These are phyloP conservation scores for Timandra comae DNA, from an alignment of 2,888 invertebrate genomes.

Conservation along the genomic window DNA sequence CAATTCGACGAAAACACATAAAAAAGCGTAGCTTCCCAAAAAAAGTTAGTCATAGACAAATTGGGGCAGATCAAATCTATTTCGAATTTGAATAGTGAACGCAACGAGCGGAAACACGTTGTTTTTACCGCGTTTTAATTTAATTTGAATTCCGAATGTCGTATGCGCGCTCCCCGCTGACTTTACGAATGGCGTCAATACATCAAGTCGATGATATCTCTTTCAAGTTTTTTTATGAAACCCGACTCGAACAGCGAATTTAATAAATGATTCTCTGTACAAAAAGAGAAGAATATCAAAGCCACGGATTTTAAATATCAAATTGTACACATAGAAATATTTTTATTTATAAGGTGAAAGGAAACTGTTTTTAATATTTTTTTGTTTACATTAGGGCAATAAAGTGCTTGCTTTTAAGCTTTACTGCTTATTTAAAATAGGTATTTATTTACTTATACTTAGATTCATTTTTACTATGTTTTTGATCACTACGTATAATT, in stretches of 20 bases:
- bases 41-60: conserved; percentile 63
- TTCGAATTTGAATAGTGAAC: conserved; percentile 56
- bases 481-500: too few species aligned
- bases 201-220: conserved; percentile 75
- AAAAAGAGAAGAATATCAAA: not conserved
- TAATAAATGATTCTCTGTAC: conserved; percentile 34
- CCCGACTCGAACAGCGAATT: conserved; percentile 56
- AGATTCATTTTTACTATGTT: too few species aligned
- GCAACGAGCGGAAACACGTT: conserved; percentile 60
- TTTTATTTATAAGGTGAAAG: too few species aligned
- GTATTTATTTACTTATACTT: too few species aligned
- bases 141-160: conserved; percentile 71
- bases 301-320: not conserved
- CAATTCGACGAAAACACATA: too few species aligned
- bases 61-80: conserved; percentile 69
- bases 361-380: too few species aligned
- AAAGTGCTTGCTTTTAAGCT: too few species aligned
- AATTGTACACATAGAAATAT: too few species aligned
- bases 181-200: conserved; percentile 71
- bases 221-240: conserved; percentile 68
- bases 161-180: conserved; percentile 58
- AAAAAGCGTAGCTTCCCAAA: conserved; percentile 12
- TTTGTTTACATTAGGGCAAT: too few species aligned
- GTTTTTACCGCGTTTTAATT: conserved; percentile 74
- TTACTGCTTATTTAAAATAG: too few species aligned